A percentile compares a stretch with the other conserved stretches of the same genome.
These are phyloP conservation scores for Caranx ignobilis DNA, from an alignment of 2,113 vertebrate genomes.

Conservation along the genomic window DNA sequence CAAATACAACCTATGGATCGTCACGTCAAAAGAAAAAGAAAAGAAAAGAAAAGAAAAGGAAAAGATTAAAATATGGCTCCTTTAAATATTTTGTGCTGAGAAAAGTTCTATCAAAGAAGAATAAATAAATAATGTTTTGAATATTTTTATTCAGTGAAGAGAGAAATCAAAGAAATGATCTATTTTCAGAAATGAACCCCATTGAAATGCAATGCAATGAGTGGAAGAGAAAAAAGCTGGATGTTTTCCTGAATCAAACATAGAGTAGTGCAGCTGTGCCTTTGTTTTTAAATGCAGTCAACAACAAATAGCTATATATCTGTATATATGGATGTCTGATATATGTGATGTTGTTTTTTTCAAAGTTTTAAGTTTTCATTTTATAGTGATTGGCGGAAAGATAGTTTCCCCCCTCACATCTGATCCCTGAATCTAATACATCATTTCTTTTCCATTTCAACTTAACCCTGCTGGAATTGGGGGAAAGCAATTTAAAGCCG, in stretches of 20 bases:
- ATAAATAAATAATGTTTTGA: not conserved
- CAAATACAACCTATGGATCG: too few relatives aligned
- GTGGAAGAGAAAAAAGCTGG: not conserved
- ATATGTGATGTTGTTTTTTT: conserved; percentile 23
- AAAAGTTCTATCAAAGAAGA: not conserved
- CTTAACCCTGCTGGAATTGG: conserved; percentile 21
- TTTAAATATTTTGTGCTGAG: not conserved
- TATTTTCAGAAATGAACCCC: not conserved
- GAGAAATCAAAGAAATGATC: not conserved
- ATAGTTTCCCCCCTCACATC: conserved; percentile 14
- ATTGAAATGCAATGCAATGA: not conserved
- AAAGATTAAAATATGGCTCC: too few relatives aligned
- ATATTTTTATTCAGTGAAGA: not conserved
- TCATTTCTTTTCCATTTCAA: conserved; percentile 46
- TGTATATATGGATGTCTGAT: conserved; percentile 4
- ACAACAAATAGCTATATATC: not conserved
- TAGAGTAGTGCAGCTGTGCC: not conserved
- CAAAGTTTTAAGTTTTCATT: conserved; percentile 27
- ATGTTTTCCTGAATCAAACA: not conserved
- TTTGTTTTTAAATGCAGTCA: conserved; percentile 1
- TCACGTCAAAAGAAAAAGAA: too few relatives aligned
- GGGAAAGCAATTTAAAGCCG: conserved; percentile 36
- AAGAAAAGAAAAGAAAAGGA: too few relatives aligned
- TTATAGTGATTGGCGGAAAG: conserved; percentile 17
- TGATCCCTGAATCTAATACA: conserved; percentile 17